A percentile compares a stretch with the other conserved stretches of the same genome.
Evolutionary conservation across 2,113 vertebrate genomes (phyloP).

Genomic region (Pelodiscus sinensis): DNA sequence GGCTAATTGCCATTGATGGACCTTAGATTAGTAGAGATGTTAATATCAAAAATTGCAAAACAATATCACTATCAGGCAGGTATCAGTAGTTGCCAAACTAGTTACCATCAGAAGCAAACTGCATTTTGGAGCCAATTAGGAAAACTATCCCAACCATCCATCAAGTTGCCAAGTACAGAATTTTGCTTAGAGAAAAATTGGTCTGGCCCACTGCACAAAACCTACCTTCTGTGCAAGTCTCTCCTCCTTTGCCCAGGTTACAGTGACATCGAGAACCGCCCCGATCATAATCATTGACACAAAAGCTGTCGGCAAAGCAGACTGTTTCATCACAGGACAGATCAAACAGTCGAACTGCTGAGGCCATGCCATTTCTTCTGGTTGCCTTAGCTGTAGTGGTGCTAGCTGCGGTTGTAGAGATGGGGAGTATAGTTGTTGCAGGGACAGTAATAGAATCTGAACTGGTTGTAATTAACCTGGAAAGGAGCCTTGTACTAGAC

Average conservation of each 20-base stretch:
- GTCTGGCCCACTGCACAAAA: background rate
- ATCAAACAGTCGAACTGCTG: slow-evolving; percentile 76
- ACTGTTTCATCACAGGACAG: slow-evolving; percentile 86
- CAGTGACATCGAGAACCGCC: slow-evolving; percentile 93
- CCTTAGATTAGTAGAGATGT: background rate
- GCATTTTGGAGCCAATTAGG: background rate
- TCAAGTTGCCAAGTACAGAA: background rate
- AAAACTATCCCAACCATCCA: background rate
- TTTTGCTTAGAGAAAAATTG: background rate
- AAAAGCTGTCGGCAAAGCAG: slow-evolving; percentile 92
- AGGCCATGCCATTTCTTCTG: slow-evolving; percentile 31
- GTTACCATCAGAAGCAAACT: background rate
- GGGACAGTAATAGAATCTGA: slow-evolving; percentile 27
- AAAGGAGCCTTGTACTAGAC: slow-evolving; percentile 73
- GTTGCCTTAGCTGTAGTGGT: background rate
- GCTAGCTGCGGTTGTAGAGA: background rate
- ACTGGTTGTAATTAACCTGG: slow-evolving; percentile 52
- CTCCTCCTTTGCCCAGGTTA: slow-evolving; percentile 88
- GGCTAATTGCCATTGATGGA: background rate
- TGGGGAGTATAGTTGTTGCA: background rate
- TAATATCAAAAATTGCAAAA: background rate
- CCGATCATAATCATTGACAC: slow-evolving; percentile 85
- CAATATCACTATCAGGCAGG: background rate
- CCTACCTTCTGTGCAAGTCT: slow-evolving; percentile 87
- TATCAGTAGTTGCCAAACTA: background rate